Conservation (phyloP, 1,140 invertebrate species). For the Diuraphis noxia region DNA sequence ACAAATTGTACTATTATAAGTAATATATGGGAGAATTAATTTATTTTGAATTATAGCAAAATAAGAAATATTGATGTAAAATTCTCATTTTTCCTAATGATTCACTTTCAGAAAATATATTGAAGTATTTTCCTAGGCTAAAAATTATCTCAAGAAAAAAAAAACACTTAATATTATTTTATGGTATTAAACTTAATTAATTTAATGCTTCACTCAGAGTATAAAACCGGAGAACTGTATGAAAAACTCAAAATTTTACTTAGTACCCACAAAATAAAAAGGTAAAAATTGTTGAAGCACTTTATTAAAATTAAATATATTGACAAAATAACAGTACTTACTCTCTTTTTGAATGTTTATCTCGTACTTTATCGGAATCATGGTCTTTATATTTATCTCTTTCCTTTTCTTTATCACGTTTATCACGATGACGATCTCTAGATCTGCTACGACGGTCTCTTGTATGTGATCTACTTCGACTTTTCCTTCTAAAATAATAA, state of each 20-base stretch:
- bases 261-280: too few species aligned
- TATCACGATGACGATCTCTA: constrained; percentile 59
- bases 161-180: too few species aligned
- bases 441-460: constrained; percentile 58
- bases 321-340: constrained; percentile 27
- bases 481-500: constrained; percentile 59
- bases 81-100: too few species aligned
- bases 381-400: constrained; percentile 55
- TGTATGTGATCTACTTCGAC: constrained; percentile 59
- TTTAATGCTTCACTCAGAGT: too few species aligned
- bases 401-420: constrained; percentile 59
- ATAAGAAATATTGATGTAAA: too few species aligned
- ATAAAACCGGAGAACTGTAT: neutral
- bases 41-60: too few species aligned
- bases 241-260: too few species aligned
- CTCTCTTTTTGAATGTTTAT: constrained; percentile 57
- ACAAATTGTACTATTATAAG: too few species aligned
- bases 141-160: neutral
- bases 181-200: too few species aligned
- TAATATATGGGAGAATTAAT: too few species aligned
- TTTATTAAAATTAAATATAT: neutral
- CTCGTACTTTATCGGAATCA: constrained; percentile 57
- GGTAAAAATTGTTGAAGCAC: too few species aligned
- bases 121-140: neutral
- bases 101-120: neutral